Evolutionary conservation across 2,888 invertebrate species (phyloP).

Genomic region (Polydesmus complanatus): DNA sequence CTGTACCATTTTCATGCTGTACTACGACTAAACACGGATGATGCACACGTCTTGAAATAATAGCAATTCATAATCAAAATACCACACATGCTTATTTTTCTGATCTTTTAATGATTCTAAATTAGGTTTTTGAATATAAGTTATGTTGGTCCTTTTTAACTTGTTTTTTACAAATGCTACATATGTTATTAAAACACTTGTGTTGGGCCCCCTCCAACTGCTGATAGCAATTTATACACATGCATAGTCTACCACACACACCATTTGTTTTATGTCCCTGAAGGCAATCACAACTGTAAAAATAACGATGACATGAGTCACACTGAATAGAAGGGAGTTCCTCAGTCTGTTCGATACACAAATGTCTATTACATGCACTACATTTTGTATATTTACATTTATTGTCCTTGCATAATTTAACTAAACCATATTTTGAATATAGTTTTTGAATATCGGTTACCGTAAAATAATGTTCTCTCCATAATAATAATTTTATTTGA

Average conservation of each 20-base stretch:
- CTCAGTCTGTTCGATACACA: no score
- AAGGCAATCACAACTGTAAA: no score
- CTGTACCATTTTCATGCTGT: not conserved
- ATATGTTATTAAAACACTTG: not conserved
- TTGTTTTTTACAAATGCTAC: not conserved
- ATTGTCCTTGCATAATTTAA: no score
- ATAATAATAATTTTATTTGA: no score
- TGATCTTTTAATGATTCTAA: not conserved
- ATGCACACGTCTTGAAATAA: not conserved
- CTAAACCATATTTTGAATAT: no score
- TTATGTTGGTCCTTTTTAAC: not conserved
- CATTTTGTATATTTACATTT: no score
- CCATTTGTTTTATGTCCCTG: no score
- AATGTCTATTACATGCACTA: no score
- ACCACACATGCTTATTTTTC: not conserved
- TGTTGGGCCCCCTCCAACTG: not conserved
- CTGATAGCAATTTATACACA: not conserved
- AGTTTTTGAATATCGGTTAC: no score
- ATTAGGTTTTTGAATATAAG: not conserved
- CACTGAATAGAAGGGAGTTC: no score
- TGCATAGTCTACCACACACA: not conserved
- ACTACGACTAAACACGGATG: not conserved
- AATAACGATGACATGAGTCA: no score
- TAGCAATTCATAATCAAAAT: not conserved
- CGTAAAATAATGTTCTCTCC: no score